These are phyloP conservation scores for Limnothrissa miodon DNA, from an alignment of 2,113 vertebrate species.

Conservation along the genomic window DNA sequence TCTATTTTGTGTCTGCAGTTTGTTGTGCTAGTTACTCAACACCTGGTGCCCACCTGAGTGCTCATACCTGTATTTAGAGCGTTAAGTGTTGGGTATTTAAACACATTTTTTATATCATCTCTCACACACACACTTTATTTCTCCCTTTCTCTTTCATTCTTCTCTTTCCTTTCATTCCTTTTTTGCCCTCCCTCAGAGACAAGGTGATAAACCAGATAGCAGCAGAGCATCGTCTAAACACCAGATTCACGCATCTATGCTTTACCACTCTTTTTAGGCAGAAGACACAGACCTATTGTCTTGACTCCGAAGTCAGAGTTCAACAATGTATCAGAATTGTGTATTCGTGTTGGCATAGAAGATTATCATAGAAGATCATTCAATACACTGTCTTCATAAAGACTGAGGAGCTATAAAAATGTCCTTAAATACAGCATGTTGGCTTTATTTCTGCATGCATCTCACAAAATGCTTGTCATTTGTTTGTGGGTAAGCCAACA, in stretches of 20 bases:
- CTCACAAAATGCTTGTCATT: no score
- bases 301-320: background rate
- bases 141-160: background rate
- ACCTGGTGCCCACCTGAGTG: background rate
- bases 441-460: no score
- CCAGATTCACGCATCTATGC: conserved; percentile 1
- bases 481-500: no score
- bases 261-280: background rate
- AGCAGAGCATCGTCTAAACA: conserved; percentile 2
- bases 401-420: no score
- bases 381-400: no score
- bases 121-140: background rate
- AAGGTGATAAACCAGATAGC: conserved; percentile 15
- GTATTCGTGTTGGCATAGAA: no score
- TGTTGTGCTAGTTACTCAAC: background rate
- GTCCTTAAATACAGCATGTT: no score
- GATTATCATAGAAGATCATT: no score
- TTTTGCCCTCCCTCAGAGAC: background rate
- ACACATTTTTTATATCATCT: no score
- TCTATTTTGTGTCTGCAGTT: no score
- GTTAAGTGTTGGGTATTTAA: background rate
- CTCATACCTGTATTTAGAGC: background rate
- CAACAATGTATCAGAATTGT: no score
- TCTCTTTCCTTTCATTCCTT: background rate
- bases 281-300: conserved; percentile 5